A percentile compares a stretch with the other conserved stretches of the same genome.
Conservation (phyloP, 2,888 invertebrate species). For the Epinotia brunnichana region DNA sequence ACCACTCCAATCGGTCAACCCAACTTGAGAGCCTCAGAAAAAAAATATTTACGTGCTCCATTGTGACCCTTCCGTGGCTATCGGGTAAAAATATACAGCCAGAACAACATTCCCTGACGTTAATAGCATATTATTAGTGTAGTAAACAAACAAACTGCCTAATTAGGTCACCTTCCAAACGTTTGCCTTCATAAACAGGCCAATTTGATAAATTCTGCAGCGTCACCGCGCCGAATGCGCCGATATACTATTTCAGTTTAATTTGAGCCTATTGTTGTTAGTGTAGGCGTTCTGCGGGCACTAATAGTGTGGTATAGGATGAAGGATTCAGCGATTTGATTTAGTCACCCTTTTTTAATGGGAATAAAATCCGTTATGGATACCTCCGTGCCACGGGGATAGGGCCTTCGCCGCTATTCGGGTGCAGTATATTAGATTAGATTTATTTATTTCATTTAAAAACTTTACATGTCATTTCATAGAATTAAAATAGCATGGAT, state of each 20-base stretch:
- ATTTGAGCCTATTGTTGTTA: constrained; percentile 12
- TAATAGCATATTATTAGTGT: constrained; percentile 4
- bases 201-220: constrained; percentile 4
- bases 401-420: no score
- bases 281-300: background rate
- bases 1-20: no score
- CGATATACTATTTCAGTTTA: constrained; percentile 19
- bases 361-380: no score
- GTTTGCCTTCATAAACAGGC: constrained; percentile 6
- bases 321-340: background rate
- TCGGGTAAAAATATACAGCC: background rate
- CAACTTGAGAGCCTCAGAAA: no score
- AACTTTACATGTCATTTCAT: no score
- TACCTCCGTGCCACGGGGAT: no score
- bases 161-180: constrained; percentile 11
- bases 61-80: background rate
- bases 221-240: constrained; percentile 11
- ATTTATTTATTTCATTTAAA: no score
- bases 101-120: background rate
- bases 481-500: no score
- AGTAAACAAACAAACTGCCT: constrained; percentile 1
- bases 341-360: background rate
- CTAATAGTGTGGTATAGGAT: background rate
- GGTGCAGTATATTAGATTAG: no score
- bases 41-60: no score